These are phyloP conservation scores for Brachyptera putata DNA, from an alignment of 2,888 invertebrate species.

Conservation along the genomic window DNA sequence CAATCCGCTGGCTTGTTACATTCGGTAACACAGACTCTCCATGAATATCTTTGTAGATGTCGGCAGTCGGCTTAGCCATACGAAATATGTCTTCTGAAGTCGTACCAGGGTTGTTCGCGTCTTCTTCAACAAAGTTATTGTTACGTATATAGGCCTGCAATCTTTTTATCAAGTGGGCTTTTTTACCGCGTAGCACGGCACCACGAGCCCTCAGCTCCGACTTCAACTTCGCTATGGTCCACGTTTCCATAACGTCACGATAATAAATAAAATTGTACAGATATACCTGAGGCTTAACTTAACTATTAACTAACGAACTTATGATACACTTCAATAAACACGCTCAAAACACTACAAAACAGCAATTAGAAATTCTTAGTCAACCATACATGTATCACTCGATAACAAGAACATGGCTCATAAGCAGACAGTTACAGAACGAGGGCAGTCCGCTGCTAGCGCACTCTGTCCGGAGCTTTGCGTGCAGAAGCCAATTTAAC, in stretches of 20 bases:
- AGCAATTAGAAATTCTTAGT: too few relatives aligned
- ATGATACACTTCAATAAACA: too few relatives aligned
- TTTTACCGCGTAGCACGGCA: background rate
- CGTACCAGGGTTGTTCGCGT: background rate
- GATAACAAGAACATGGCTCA: too few relatives aligned
- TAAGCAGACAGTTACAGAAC: background rate
- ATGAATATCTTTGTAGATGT: background rate
- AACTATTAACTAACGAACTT: too few relatives aligned
- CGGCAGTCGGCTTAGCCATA: background rate
- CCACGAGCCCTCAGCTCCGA: background rate
- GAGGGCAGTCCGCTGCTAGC: background rate
- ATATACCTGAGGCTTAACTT: too few relatives aligned
- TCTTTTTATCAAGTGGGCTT: constrained; percentile 2
- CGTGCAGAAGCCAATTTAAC: background rate
- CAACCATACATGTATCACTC: too few relatives aligned
- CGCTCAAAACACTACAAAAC: too few relatives aligned
- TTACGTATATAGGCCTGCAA: background rate
- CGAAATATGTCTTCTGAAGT: background rate
- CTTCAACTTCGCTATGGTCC: background rate
- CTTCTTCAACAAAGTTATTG: background rate
- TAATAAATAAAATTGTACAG: too few relatives aligned
- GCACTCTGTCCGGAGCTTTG: background rate
- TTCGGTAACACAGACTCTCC: background rate
- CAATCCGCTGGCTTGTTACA: background rate
- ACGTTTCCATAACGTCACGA: background rate